A percentile compares a stretch with the other conserved stretches of the same genome.
These are phyloP conservation scores for Ips nitidus DNA, from an alignment of 1,140 invertebrate genomes.

Conservation along the genomic window DNA sequence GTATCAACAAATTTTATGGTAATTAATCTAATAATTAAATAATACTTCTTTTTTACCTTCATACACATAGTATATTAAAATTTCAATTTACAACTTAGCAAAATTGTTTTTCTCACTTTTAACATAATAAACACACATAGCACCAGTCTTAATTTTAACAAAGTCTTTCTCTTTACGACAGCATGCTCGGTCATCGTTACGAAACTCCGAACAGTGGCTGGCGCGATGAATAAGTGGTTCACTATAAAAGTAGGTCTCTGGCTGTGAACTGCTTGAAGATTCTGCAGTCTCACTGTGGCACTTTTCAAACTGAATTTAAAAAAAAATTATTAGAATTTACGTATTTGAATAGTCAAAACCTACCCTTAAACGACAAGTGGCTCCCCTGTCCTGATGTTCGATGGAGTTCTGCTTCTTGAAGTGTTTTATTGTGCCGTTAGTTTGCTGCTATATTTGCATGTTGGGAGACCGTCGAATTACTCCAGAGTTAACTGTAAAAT, in stretches of 20 bases:
- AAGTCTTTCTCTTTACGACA: not conserved
- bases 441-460: slow-evolving; percentile 21
- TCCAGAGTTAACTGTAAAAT: slow-evolving; percentile 12
- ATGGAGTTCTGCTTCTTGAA: not conserved
- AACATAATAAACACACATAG: slow-evolving; percentile 4
- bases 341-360: not conserved
- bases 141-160: slow-evolving; percentile 13
- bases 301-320: slow-evolving; percentile 12
- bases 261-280: slow-evolving; percentile 15
- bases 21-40: too few species aligned
- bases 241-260: slow-evolving; percentile 10
- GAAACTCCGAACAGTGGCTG: not conserved
- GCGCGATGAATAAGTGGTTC: slow-evolving; percentile 13
- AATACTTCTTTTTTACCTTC: not conserved
- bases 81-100: slow-evolving; percentile 1
- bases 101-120: slow-evolving; percentile 2
- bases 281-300: slow-evolving; percentile 17
- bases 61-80: slow-evolving; percentile 1
- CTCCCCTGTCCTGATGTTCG: slow-evolving; percentile 1
- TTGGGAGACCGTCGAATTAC: slow-evolving; percentile 9
- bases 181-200: not conserved
- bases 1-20: too few species aligned
- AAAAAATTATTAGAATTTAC: not conserved
- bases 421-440: not conserved
- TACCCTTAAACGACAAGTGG: slow-evolving; percentile 5